Percentiles rank a stretch among this genome's conserved stretches.
phyloP scores from a whole-genome alignment of 2,113 vertebrate species.

The Arothron firmamentum region DNA sequence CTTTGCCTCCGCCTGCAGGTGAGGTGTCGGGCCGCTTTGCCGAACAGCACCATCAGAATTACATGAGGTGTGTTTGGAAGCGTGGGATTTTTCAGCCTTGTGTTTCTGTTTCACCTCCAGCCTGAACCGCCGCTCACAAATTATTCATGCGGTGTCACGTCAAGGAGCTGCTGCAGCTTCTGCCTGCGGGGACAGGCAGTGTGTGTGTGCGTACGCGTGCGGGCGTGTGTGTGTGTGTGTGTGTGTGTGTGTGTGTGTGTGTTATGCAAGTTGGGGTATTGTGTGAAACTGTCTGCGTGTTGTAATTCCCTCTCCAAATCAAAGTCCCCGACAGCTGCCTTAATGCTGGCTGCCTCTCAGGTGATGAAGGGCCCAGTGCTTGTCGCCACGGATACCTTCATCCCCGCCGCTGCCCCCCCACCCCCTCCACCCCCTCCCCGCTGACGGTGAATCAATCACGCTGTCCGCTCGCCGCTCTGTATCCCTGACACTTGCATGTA shows the following conservation, averaged over 20 bases:
- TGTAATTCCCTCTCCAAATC: conserved; percentile 72
- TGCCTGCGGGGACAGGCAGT: conserved; percentile 46
- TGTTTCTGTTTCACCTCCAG: conserved; percentile 52
- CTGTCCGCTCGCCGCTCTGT: conserved; percentile 45
- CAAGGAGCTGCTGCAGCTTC: conserved; percentile 49
- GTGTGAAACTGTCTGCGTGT: conserved; percentile 35
- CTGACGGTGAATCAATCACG: conserved; percentile 64
- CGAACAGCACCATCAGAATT: too few relatives aligned
- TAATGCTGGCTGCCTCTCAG: conserved; percentile 67
- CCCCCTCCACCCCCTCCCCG: background rate
- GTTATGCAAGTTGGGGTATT: conserved; percentile 31
- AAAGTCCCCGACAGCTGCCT: conserved; percentile 72
- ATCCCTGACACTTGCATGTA: conserved; percentile 63
- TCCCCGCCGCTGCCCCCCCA: background rate
- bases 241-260: conserved; percentile 37
- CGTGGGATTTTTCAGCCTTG: conserved; percentile 53
- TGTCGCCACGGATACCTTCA: conserved; percentile 47
- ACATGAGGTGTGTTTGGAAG: conserved; percentile 43
- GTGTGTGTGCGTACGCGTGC: conserved; percentile 15
- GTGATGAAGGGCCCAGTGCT: conserved; percentile 61
- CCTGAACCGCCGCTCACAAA: conserved; percentile 51
- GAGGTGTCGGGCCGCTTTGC: too few relatives aligned
- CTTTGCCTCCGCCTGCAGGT: too few relatives aligned
- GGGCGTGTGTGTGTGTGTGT: conserved; percentile 36
- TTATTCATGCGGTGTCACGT: conserved; percentile 69